A percentile compares a stretch with the other conserved stretches of the same genome.
Conservation (phyloP, 2,888 invertebrate genomes). For the Scrobipalpa atriplicella region DNA sequence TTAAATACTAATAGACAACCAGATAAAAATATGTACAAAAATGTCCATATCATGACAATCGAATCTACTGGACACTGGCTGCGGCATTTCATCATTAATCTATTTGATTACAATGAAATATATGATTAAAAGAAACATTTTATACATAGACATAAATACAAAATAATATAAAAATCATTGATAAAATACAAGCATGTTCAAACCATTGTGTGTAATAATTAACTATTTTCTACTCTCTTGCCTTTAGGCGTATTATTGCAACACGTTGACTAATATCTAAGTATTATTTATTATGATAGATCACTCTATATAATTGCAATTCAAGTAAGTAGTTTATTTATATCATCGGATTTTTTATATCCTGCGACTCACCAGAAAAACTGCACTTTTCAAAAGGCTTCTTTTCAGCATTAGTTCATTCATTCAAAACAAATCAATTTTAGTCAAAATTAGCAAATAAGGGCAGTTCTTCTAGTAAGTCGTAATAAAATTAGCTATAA, state of each 20-base stretch:
- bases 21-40: conserved; percentile 67
- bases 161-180: conserved; percentile 47
- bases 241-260: conserved; percentile 77
- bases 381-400: not conserved
- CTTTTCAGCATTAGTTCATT: not conserved
- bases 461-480: conserved; percentile 16
- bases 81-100: conserved; percentile 50
- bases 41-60: conserved; percentile 50
- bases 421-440: not conserved
- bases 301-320: conserved; percentile 41
- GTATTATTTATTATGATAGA: conserved; percentile 51
- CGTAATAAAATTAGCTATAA: conserved; percentile 7
- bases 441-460: not conserved
- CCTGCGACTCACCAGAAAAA: not conserved
- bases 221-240: conserved; percentile 48
- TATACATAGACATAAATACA: conserved; percentile 14
- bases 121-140: conserved; percentile 7
- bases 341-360: not conserved
- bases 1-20: conserved; percentile 67
- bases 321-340: conserved; percentile 41
- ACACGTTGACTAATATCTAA: conserved; percentile 68
- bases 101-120: conserved; percentile 51
- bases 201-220: conserved; percentile 52
- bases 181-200: conserved; percentile 66
- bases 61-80: conserved; percentile 45